Conservation (phyloP, 2,113 vertebrate species). For the Anoplopoma fimbria region DNA sequence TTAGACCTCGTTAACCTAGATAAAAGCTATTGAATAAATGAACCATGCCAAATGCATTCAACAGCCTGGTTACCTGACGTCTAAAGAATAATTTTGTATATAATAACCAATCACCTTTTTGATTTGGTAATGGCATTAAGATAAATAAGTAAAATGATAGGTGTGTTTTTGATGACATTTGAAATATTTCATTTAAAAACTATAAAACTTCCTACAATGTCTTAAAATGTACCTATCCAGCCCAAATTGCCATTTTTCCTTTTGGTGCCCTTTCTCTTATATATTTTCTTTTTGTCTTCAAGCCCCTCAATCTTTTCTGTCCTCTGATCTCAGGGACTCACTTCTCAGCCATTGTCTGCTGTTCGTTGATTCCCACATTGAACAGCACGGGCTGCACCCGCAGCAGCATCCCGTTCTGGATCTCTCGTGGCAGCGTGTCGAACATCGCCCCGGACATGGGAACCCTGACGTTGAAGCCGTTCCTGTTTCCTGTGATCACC, state of each 20-base stretch:
- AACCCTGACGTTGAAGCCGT: constrained; percentile 96
- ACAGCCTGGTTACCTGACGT: no score
- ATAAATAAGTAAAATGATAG: not conserved
- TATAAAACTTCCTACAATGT: not conserved
- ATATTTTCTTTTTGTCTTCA: not conserved
- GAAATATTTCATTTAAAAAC: no score
- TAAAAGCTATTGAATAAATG: not conserved
- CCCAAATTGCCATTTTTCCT: not conserved
- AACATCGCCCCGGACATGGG: constrained; percentile 93
- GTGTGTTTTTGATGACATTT: not conserved
- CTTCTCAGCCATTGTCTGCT: constrained; percentile 98
- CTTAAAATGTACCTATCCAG: not conserved
- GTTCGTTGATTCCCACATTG: constrained; percentile 98
- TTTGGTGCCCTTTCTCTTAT: not conserved
- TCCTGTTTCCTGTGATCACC: constrained; percentile 96
- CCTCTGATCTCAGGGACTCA: constrained; percentile 68
- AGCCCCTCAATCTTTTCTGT: not conserved
- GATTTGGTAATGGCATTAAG: not conserved
- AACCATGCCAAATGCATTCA: no score
- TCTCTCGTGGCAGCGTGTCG: constrained; percentile 93
- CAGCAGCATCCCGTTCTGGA: constrained; percentile 98
- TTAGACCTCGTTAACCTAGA: not conserved
- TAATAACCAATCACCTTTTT: not conserved
- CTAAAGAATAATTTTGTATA: not conserved
- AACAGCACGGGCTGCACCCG: constrained; percentile 97